Evolutionary conservation across 2,888 invertebrate species (phyloP).

Genomic region (Homarus gammarus): DNA sequence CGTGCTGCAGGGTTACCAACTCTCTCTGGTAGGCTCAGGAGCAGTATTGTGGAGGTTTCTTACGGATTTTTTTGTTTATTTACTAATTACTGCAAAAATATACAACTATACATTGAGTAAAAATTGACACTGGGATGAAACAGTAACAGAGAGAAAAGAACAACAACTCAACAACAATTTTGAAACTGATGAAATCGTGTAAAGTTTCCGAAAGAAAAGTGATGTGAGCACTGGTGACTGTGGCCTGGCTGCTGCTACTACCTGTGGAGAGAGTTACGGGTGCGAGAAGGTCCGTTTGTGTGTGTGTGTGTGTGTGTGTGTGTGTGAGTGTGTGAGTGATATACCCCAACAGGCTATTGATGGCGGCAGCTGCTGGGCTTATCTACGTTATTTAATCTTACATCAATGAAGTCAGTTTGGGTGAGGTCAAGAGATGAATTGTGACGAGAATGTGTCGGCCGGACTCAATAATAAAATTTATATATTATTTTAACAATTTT

Average conservation of each 20-base stretch:
- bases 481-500: too few species aligned
- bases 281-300: too few species aligned
- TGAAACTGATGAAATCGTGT: neutral
- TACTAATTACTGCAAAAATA: conserved; percentile 16
- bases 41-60: neutral
- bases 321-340: too few species aligned
- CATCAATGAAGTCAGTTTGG: too few species aligned
- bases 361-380: too few species aligned
- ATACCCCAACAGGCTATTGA: too few species aligned
- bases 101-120: conserved; percentile 17
- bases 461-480: too few species aligned
- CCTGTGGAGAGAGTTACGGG: neutral
- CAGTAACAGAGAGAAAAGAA: neutral
- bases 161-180: neutral
- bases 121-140: conserved; percentile 9
- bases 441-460: too few species aligned
- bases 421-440: too few species aligned
- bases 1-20: conserved; percentile 41
- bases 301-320: too few species aligned
- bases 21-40: conserved; percentile 7
- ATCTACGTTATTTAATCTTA: too few species aligned
- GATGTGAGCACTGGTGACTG: neutral
- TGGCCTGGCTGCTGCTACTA: neutral
- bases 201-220: neutral
- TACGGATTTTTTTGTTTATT: conserved; percentile 5